These are phyloP conservation scores for Malurus alboscapulatus DNA, from an alignment of 2,113 vertebrate species.

Conservation along the genomic window DNA sequence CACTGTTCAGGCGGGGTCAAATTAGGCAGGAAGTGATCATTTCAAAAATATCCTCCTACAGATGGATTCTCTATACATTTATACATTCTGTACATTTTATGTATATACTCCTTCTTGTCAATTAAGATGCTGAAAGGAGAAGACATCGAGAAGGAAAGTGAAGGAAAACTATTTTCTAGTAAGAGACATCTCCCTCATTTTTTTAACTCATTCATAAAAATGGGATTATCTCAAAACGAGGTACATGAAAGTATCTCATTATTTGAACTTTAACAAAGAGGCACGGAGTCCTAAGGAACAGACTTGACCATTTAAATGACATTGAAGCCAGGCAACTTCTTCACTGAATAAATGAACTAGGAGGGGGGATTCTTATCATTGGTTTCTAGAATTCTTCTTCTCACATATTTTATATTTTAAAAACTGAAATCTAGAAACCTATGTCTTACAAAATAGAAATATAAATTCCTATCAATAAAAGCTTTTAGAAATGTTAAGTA, in stretches of 20 bases:
- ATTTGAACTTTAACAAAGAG: background rate
- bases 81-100: background rate
- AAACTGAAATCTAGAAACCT: background rate
- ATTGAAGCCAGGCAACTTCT: background rate
- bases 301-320: background rate
- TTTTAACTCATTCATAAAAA: background rate
- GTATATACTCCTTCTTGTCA: background rate
- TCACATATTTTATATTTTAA: background rate
- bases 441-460: background rate
- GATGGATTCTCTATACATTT: background rate
- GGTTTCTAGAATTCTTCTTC: background rate
- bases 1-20: background rate
- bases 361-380: background rate
- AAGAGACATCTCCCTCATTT: background rate
- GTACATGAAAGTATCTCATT: background rate
- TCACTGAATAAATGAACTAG: background rate
- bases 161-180: background rate
- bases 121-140: background rate
- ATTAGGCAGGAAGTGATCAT: background rate
- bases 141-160: background rate
- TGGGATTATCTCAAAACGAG: constrained; percentile 5
- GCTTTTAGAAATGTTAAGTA: background rate
- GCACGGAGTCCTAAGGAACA: background rate
- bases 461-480: background rate
- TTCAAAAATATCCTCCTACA: background rate